Base-by-base conservation (phyloP, 2,888 invertebrate species). In the Myathropa florea region DNA sequence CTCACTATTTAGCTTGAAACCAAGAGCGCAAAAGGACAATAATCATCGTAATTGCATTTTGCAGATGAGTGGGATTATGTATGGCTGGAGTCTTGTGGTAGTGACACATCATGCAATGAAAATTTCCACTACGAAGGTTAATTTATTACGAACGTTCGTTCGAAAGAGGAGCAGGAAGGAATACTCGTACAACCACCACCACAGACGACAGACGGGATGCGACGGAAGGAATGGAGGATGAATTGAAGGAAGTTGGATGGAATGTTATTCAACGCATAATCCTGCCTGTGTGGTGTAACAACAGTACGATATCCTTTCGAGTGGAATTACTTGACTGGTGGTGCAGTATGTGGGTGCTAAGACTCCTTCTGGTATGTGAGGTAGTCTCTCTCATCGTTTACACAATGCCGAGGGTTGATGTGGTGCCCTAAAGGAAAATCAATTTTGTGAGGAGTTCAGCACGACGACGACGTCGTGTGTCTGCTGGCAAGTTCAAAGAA, bases 1-100 rank as follows among this genome's bases (percentile, higher is more conserved):
- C 73, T 64, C 36, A 71, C 12, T 33, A 70, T 63, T 46, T 30
- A 46, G 53, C 23, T 14, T 59, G 57, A 36, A 70, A 77, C 60
- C 71, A 36, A 63, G 55, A 57, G 59, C 46, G 46, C 46, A 82
- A 82, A 77, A 78, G 78, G 39, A 85, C 77, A 85, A 85, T 73
- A 72, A 73, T 85, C 86, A 75, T 39, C 75, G 75, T 78, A 86
- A 86, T 86, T 86, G 83, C 83, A 86, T 86, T 85, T 83, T 67
- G 70, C 65, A 83, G 86, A 83, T 83, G 75, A 86, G 73, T 83
- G 70, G 39, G 78, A 71, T 86, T 78, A 75, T 78, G 36, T 75
- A 75, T 64, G 33, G 26, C 70, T 61, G 71, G 46, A 71, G 55
- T 83, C 78, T 79, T 75, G 71, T 76, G 86, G 71, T 75, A 39